Percentiles rank a stretch among this genome's conserved stretches.
Conservation (phyloP, 1,140 invertebrate genomes). For the Lordiphosa mommai region DNA sequence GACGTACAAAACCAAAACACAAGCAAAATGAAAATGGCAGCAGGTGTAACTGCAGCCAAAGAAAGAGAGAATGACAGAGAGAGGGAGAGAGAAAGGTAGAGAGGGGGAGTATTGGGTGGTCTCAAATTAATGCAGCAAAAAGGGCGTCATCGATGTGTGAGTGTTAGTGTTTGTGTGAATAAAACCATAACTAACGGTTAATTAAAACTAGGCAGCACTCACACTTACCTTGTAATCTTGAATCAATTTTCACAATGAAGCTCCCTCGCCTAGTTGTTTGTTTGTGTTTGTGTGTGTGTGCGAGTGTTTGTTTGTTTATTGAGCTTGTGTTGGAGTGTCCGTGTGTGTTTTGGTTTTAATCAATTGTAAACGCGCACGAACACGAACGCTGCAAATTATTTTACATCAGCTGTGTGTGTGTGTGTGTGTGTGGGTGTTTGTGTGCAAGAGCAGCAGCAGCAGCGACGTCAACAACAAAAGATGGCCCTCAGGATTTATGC, state of each 20-base stretch:
- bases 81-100: not conserved
- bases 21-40: conserved; percentile 64
- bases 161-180: conserved; percentile 16
- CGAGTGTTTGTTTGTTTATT: conserved; percentile 14
- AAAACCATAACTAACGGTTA: conserved; percentile 47
- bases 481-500: conserved; percentile 34
- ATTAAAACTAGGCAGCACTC: conserved; percentile 41
- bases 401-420: conserved; percentile 64
- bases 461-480: conserved; percentile 50
- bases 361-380: conserved; percentile 68
- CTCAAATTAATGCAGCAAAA: conserved; percentile 55
- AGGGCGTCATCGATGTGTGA: conserved; percentile 45
- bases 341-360: conserved; percentile 72
- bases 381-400: conserved; percentile 65
- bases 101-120: conserved; percentile 2
- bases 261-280: conserved; percentile 21
- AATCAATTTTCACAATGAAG: conserved; percentile 67
- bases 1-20: conserved; percentile 23
- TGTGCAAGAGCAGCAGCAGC: conserved; percentile 40
- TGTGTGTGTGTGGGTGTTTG: conserved; percentile 37
- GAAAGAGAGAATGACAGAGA: not conserved
- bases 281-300: conserved; percentile 10
- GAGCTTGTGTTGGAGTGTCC: not conserved
- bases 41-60: conserved; percentile 49
- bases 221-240: conserved; percentile 69